Base-by-base conservation (phyloP, 2,113 vertebrate species). In the Brienomyrus brachyistius region DNA sequence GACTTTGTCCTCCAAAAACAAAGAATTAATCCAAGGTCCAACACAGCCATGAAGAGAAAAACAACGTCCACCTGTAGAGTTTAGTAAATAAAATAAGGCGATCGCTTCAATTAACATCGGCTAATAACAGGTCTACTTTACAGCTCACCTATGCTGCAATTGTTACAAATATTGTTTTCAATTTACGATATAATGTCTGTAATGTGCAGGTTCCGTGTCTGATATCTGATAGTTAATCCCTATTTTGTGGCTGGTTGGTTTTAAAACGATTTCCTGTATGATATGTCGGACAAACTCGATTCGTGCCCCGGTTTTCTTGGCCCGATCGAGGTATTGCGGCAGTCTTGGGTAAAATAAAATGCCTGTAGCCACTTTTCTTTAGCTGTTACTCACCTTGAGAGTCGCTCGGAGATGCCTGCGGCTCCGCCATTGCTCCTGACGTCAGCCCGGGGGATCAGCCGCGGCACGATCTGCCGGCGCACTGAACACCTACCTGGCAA, bases 341-440 rank as follows among this genome's bases (percentile, higher is more conserved):
- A 31, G 62, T 70, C 62, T 31, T 1, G n/a, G 27, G 62, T 70
- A 27, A 31, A 13, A 31, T 13, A 70, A 70, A 27, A 70, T 70
- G 62, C 62, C 62, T 3, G 62, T 31, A 27, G 35, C 43, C 45
- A 85, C 47, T 48, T 48, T 85, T n/a, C 82, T 85, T 47, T 85
- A 85, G 2, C n/a, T 85, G 82, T 35, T 90, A 91, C 95, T 96
- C 94, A 96, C 96, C 95, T 95, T 95, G 95, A 93, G 94, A 95
- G 91, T 92, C 93, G 35, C 93, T 91, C 92, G 92, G 92, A 93
- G 93, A 94, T 92, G 93, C 94, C 91, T 94, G 95, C 94, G 90
- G 94, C 91, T 96, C 96, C 95, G 96, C 96, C 96, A 96, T 96
- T 94, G 94, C 95, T 95, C 92, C 93, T 95, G 94, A 95, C 96